Evolutionary conservation across 2,797 vertebrate genomes (phyloP).

Genomic region (Cygnus olor): DNA sequence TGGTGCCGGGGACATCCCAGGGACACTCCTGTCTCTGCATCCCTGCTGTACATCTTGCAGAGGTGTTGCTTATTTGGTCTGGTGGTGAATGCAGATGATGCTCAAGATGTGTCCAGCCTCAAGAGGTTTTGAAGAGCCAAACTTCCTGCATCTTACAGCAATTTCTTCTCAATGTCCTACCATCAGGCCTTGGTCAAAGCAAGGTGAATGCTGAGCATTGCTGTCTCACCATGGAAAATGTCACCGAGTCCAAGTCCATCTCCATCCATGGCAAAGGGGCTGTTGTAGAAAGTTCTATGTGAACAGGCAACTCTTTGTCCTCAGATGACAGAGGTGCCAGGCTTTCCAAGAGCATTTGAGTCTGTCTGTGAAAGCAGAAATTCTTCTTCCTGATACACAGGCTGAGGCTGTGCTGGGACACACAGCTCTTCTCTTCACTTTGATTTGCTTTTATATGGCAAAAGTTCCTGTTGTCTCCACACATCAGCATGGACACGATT

Average conservation of each 20-base stretch:
- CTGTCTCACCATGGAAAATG: not conserved
- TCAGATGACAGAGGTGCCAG: not conserved
- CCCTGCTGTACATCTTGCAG: not conserved
- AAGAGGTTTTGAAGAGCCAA: constrained; percentile 1
- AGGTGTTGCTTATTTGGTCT: not conserved
- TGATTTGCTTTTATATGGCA: constrained; percentile 32
- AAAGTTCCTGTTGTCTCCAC: constrained; percentile 17
- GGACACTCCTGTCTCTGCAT: not conserved
- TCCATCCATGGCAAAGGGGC: not conserved
- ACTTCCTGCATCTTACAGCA: not conserved
- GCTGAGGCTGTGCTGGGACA: constrained; percentile 17
- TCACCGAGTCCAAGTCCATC: not conserved
- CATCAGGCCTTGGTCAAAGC: not conserved
- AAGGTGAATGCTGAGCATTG: not conserved
- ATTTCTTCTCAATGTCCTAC: not conserved
- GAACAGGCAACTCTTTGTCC: not conserved
- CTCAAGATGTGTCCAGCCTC: not conserved
- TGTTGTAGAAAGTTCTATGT: not conserved
- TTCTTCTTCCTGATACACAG: not conserved
- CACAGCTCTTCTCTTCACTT: not conserved
- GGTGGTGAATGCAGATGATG: not conserved
- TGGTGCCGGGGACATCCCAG: not conserved
- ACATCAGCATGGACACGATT: not conserved
- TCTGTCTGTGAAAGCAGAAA: constrained; percentile 16
- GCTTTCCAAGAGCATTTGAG: not conserved